Evolutionary conservation across 2,888 invertebrate genomes (phyloP).

Genomic region (Magallana nippona): DNA sequence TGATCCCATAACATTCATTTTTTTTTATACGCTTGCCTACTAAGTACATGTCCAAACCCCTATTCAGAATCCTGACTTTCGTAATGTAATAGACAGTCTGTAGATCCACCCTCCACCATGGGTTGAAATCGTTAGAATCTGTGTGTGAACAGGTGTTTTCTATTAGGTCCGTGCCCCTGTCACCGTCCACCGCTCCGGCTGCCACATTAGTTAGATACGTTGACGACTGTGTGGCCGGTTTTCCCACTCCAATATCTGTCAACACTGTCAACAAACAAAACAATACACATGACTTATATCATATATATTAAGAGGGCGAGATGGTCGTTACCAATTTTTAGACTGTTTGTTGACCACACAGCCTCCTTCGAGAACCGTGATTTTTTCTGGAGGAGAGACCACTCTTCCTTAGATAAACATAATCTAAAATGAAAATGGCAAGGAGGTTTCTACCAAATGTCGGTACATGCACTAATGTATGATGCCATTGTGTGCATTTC

Average conservation of each 20-base stretch:
- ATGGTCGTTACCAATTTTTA: no score
- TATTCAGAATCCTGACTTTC: neutral
- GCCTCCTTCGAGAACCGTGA: no score
- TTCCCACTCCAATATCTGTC: neutral
- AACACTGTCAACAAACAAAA: neutral
- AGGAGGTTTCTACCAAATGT: no score
- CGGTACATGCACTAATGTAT: neutral
- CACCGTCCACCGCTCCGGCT: neutral
- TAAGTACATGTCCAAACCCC: neutral
- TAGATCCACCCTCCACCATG: conserved; percentile 26
- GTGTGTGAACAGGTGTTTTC: conserved; percentile 6
- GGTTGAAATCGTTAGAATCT: neutral
- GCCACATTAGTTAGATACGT: neutral
- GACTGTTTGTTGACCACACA: no score
- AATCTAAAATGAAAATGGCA: neutral
- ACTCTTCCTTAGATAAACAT: no score
- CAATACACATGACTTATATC: neutral
- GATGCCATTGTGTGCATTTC: no score
- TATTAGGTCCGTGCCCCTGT: neutral
- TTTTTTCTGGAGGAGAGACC: no score
- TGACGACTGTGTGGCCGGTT: neutral
- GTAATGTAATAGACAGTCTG: neutral
- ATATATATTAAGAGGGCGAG: no score
- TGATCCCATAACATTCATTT: neutral
- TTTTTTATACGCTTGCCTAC: neutral